A percentile compares a stretch with the other conserved stretches of the same genome.
Evolutionary conservation across 2,113 vertebrate species (phyloP).

Genomic region (Ammodytes dubius): DNA sequence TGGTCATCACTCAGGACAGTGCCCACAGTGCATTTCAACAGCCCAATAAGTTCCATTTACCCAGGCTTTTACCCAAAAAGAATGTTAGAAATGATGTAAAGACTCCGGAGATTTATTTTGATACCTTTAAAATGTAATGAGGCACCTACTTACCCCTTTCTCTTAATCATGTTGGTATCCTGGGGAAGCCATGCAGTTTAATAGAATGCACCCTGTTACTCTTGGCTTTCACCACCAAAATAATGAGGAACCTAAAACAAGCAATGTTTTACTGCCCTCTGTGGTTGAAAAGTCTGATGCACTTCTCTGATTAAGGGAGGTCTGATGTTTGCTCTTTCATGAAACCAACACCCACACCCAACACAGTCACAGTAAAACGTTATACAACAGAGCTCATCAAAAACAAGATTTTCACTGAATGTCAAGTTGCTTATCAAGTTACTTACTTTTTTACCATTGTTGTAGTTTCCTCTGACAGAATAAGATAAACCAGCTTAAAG

Average conservation of each 20-base stretch:
- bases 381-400: neutral
- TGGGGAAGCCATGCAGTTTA: neutral
- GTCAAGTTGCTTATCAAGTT: neutral
- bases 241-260: neutral
- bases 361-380: neutral
- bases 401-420: neutral
- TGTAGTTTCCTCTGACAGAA: neutral
- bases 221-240: neutral
- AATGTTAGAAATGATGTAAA: neutral
- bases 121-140: neutral
- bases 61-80: neutral
- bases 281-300: neutral
- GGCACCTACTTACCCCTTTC: neutral
- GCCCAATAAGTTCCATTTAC: constrained; percentile 4
- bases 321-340: neutral
- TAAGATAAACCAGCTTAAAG: neutral
- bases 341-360: neutral
- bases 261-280: neutral
- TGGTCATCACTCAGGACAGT: constrained; percentile 19
- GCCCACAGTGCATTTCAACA: constrained; percentile 35
- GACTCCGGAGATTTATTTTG: neutral
- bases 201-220: neutral
- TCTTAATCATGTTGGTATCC: neutral
- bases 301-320: neutral
- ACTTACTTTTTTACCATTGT: neutral